A percentile compares a stretch with the other conserved stretches of the same genome.
Evolutionary conservation across 2,888 invertebrate genomes (phyloP).

Genomic region (Drepana falcataria): DNA sequence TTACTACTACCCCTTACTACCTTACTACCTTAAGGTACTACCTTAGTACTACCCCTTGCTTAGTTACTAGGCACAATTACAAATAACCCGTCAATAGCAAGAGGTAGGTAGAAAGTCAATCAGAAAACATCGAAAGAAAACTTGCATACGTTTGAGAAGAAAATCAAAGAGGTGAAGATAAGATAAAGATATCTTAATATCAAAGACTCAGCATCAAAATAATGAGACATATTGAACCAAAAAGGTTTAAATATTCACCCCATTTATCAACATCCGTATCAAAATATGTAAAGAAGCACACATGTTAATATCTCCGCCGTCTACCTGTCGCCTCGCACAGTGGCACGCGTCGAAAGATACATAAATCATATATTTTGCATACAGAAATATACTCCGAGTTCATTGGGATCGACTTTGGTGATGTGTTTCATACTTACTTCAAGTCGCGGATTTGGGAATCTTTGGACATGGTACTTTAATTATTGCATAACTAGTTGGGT

Average conservation of each 20-base stretch:
- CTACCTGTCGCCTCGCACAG: constrained; percentile 25
- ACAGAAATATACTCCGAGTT: constrained; percentile 46
- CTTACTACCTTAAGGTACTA: too few relatives aligned
- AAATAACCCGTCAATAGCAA: too few relatives aligned
- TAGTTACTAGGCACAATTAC: too few relatives aligned
- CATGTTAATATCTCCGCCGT: constrained; percentile 23
- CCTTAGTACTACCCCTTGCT: too few relatives aligned
- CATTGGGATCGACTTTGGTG: constrained; percentile 57
- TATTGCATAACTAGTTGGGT: neutral
- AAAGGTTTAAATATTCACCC: neutral
- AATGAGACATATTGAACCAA: neutral
- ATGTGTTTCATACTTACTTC: constrained; percentile 40
- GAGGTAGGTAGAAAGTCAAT: too few relatives aligned
- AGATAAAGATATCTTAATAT: too few relatives aligned
- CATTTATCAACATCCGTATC: neutral
- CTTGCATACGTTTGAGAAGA: too few relatives aligned
- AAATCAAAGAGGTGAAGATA: too few relatives aligned
- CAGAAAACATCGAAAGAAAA: too few relatives aligned
- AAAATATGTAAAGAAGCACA: constrained; percentile 7
- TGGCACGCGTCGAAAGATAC: constrained; percentile 38
- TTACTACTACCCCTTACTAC: too few relatives aligned
- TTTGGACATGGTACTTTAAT: constrained; percentile 12
- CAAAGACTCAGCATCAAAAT: too few relatives aligned
- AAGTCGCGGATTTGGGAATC: constrained; percentile 10
- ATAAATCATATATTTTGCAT: constrained; percentile 70